These are phyloP conservation scores for Polydrusus pterygomalis DNA, from an alignment of 2,888 invertebrate species.

Conservation along the genomic window DNA sequence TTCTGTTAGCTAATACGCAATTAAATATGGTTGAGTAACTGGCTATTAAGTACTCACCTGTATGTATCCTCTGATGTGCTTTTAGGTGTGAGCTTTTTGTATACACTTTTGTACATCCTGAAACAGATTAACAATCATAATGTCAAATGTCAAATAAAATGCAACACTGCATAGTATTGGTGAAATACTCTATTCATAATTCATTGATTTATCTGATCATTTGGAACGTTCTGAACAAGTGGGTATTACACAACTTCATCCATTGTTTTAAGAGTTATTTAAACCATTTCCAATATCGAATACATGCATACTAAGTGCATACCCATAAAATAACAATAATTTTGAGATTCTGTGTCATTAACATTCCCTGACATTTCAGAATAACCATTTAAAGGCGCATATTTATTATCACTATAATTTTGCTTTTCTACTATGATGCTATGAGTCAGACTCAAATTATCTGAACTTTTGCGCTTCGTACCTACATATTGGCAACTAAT, in stretches of 20 bases:
- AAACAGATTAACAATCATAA: conserved; percentile 66
- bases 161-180: background rate
- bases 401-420: conserved; percentile 31
- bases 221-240: conserved; percentile 11
- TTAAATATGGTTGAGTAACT: background rate
- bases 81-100: conserved; percentile 98
- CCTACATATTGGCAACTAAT: conserved; percentile 12
- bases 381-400: conserved; percentile 17
- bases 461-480: conserved; percentile 26
- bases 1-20: no score
- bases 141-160: background rate
- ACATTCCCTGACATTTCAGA: conserved; percentile 45
- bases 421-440: conserved; percentile 20
- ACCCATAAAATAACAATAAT: conserved; percentile 34
- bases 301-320: conserved; percentile 34
- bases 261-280: conserved; percentile 29
- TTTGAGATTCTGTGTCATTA: conserved; percentile 46
- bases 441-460: conserved; percentile 25
- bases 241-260: conserved; percentile 30
- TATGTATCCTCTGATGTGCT: conserved; percentile 98
- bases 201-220: conserved; percentile 12
- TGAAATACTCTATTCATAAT: background rate
- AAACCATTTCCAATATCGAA: conserved; percentile 26
- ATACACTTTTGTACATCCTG: conserved; percentile 97
- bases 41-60: conserved; percentile 79